Base-by-base conservation (phyloP, 2,797 vertebrate species). In the Crotalus adamanteus region DNA sequence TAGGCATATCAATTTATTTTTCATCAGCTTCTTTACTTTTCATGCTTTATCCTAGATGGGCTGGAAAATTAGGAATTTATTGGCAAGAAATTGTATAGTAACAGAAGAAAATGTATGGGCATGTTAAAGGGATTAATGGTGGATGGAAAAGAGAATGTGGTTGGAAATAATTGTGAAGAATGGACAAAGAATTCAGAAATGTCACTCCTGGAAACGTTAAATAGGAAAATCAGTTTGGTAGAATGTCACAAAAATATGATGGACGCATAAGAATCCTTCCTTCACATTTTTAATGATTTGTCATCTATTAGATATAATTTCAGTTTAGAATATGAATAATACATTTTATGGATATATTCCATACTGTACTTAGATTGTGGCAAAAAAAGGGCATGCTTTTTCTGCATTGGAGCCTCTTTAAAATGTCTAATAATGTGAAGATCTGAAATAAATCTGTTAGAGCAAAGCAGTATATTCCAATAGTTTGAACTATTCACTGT, bases 321-420 rank as follows among this genome's bases (percentile, higher is more conserved):
- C 47, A 53, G 25, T 55, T 78, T n/a, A 73, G 53, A 60, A 53
- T 61, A 18, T n/a, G 28, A 31, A 16, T 69, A 86, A 83, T 26
- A 56, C 3, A 37, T 63, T 57, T n/a, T 31, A 6, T 91, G n/a
- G 42, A 73, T 12, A 51, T 57, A 55, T 83, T 91, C 63, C 55
- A 83, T 37, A 63, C 20, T 37, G 16, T 73, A 73, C 31, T 7
- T 73, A 83, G 37, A n/a, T 9, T 65, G 31, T 61, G 56, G 88
- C 55, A 91, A 56, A 51, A 47, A 61, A 4, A 37, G 28, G 65
- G 63, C n/a, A 55, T 3, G 11, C 18, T 16, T 16, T 90, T 60
- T 61, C 20, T 91, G 31, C 61, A 51, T 51, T 91, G 85, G 42
- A 91, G 88, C 94, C n/a, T 95, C 95, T 94, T 85, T 69, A 88